phyloP scores from a whole-genome alignment of 2,113 vertebrate species.

The Rhodinocichla rosea region DNA sequence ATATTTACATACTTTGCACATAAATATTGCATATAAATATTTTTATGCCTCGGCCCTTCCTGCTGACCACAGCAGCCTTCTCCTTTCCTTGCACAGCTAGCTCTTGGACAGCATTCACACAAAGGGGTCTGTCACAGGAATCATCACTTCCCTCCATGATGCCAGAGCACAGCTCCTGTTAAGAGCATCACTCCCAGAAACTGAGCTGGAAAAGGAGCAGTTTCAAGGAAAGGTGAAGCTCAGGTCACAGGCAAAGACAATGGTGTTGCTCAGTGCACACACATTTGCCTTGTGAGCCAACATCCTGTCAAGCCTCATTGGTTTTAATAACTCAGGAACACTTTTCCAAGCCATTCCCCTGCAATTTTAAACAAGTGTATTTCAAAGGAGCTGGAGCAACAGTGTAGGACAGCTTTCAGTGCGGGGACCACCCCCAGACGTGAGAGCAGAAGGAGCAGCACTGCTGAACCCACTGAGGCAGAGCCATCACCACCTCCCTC shows the following conservation, averaged over 20 bases:
- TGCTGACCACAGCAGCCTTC: neutral
- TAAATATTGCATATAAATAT: neutral
- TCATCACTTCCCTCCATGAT: accelerated
- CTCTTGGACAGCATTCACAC: neutral
- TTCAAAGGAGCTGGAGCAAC: neutral
- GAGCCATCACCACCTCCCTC: neutral
- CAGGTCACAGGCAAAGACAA: neutral
- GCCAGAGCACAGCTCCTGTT: accelerated
- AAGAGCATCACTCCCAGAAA: neutral
- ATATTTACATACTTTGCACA: neutral
- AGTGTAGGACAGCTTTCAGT: accelerated
- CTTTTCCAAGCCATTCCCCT: neutral
- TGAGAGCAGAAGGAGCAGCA: neutral
- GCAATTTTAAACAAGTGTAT: neutral
- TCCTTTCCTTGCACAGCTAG: neutral
- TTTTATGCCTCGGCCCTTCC: neutral
- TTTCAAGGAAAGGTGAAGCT: neutral
- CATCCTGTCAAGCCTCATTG: neutral
- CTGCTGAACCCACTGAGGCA: accelerated
- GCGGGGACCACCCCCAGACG: accelerated
- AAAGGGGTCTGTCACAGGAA: neutral
- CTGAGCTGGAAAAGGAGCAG: neutral
- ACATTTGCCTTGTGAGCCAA: neutral
- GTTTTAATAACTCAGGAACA: neutral
- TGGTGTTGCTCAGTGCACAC: accelerated